Base-by-base conservation (phyloP, 2,888 invertebrate genomes). In the Campoplex capitator region DNA sequence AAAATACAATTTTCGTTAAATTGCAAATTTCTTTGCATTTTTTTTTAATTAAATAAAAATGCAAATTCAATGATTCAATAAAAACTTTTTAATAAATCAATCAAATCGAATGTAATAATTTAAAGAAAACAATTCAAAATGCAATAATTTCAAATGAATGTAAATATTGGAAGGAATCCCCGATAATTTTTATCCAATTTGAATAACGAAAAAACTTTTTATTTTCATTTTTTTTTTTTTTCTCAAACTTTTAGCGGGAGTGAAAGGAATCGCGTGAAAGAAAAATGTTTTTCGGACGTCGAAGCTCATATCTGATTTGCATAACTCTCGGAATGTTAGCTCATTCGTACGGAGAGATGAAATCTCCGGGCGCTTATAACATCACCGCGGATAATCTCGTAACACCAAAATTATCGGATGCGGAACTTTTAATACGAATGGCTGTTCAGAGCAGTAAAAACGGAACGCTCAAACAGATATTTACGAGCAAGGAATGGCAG, bases 401-500 rank as follows among this genome's bases (percentile, higher is more conserved):
- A 83, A 85, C 11, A 75, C 89, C 77, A 13, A 90, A 45, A 38
- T 86, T 42, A 28, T 58, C 62, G 1, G 82, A 13, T 0, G 71
- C 84, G 68, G 91, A 91, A 68, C 88, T 86, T 51, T 11, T 81
- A 8, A 38, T 91, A n/a, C 86, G 75, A n/a, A 62, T 13, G 38
- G 9, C 0, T 38, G 2, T 90, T 2, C 78, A n/a, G 71, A 13
- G 13, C 45, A 9, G 3, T 80, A 11, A 38, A 28, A 58, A 68
- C 42, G 48, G 38, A 7, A 23, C 38, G 38, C 38, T 68, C 78
- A 35, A 88, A 48, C 76, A 80, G 13, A 71, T n/a, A 87, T 65
- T n/a, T 76, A 81, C 28, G 23, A 76, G 9, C 13, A 75, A 3
- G 13, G 18, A 4, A 2, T n/a, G n/a, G n/a, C n/a, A n/a, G n/a